phyloP scores from a whole-genome alignment of 2,113 vertebrate species.

The Zosterops borbonicus region DNA sequence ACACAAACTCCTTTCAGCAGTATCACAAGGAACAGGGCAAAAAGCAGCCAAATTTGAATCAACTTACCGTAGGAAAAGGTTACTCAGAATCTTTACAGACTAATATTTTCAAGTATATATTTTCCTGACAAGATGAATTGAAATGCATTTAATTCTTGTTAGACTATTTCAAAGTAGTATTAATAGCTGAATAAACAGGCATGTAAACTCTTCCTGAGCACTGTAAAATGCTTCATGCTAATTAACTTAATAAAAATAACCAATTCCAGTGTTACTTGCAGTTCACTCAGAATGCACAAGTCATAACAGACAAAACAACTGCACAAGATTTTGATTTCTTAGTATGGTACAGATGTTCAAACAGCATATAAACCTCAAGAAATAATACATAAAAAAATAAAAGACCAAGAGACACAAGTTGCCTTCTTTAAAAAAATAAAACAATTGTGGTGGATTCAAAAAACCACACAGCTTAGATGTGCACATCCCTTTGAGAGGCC shows the following conservation, averaged over 20 bases:
- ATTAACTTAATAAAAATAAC: background rate
- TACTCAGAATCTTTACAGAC: background rate
- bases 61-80: background rate
- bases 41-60: background rate
- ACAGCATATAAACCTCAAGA: background rate
- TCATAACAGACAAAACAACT: background rate
- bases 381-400: background rate
- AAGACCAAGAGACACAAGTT: background rate
- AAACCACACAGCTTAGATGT: background rate
- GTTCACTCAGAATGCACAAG: background rate
- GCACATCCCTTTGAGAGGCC: background rate
- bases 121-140: background rate
- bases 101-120: background rate
- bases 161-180: background rate
- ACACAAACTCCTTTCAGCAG: background rate
- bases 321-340: background rate
- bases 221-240: background rate
- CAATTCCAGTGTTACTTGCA: background rate
- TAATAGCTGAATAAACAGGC: background rate
- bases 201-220: background rate
- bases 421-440: background rate
- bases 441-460: fast-evolving
- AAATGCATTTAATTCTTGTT: background rate
- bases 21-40: background rate
- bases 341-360: background rate